Evolutionary conservation across 2,797 vertebrate species (phyloP).

Genomic region (Neosilurus hyrtlii): DNA sequence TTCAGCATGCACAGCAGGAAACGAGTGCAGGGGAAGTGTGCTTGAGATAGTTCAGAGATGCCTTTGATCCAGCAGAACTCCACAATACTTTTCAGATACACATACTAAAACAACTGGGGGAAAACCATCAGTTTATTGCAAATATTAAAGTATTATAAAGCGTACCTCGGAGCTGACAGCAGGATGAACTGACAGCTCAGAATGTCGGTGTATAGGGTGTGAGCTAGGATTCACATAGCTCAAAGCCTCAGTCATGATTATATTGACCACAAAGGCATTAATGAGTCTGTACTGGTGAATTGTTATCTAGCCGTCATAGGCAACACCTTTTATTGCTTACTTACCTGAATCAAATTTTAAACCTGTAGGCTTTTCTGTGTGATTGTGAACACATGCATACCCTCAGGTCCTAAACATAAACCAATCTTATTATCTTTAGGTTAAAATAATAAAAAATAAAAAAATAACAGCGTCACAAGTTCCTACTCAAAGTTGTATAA

Average conservation of each 20-base stretch:
- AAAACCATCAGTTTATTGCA: slow-evolving; percentile 11
- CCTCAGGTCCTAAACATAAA: not conserved
- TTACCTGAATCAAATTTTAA: not conserved
- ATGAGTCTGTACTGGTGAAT: slow-evolving; percentile 62
- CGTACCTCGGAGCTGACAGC: not conserved
- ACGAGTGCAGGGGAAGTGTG: slow-evolving; percentile 45
- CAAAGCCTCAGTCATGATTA: slow-evolving; percentile 46
- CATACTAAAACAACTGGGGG: slow-evolving; percentile 40
- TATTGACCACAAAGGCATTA: slow-evolving; percentile 52
- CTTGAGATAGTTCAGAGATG: slow-evolving; percentile 51
- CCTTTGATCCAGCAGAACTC: slow-evolving; percentile 51
- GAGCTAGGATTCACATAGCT: not conserved
- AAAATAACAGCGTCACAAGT: not conserved
- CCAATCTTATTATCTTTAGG: not conserved
- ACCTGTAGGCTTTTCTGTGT: not conserved
- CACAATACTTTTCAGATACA: slow-evolving; percentile 42
- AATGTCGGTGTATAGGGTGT: not conserved
- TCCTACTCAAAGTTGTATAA: slow-evolving; percentile 15
- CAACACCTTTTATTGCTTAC: not conserved
- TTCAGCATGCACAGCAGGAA: slow-evolving; percentile 35
- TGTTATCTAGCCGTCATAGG: slow-evolving; percentile 53
- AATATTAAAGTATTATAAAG: not conserved
- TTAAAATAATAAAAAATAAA: slow-evolving; percentile 6
- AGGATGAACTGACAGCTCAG: not conserved
- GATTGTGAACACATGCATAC: not conserved